These are phyloP conservation scores for Phalangium opilio DNA, from an alignment of 2,888 invertebrate species.

Conservation along the genomic window DNA sequence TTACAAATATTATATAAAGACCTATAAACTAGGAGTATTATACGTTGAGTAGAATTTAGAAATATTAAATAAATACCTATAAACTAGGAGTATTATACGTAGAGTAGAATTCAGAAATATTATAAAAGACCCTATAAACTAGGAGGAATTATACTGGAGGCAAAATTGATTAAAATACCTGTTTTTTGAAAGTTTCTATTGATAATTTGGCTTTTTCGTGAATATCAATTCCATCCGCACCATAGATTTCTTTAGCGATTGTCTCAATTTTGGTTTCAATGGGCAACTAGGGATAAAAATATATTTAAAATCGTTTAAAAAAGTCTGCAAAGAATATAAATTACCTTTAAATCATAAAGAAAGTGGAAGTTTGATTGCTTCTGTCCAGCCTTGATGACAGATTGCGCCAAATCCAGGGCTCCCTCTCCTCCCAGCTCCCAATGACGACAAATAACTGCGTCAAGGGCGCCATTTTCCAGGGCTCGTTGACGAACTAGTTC, in stretches of 20 bases:
- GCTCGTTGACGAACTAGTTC: conserved; percentile 57
- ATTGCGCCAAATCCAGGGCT: conserved; percentile 66
- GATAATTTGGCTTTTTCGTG: conserved; percentile 52
- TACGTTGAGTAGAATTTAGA: no score
- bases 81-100: no score
- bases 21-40: no score
- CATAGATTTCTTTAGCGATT: conserved; percentile 88
- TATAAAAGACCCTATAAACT: no score
- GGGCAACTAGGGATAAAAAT: conserved; percentile 35
- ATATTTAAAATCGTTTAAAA: background rate
- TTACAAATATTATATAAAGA: no score
- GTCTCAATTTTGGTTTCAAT: conserved; percentile 71
- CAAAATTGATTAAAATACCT: conserved; percentile 45
- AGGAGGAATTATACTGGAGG: no score
- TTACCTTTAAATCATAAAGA: conserved; percentile 33
- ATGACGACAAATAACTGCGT: conserved; percentile 72
- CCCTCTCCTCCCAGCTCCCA: conserved; percentile 81
- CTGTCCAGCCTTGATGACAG: conserved; percentile 63
- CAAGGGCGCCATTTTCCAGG: conserved; percentile 61
- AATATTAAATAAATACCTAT: no score
- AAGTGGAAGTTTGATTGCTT: conserved; percentile 40
- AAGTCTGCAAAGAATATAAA: conserved; percentile 1
- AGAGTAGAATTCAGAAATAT: no score
- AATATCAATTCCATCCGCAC: conserved; percentile 71
- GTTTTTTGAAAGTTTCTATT: conserved; percentile 52